Evolutionary conservation across 1,140 invertebrate genomes (phyloP), one percentile per base, ranked within the genome.

Genomic region (Goniozus legneri): DNA sequence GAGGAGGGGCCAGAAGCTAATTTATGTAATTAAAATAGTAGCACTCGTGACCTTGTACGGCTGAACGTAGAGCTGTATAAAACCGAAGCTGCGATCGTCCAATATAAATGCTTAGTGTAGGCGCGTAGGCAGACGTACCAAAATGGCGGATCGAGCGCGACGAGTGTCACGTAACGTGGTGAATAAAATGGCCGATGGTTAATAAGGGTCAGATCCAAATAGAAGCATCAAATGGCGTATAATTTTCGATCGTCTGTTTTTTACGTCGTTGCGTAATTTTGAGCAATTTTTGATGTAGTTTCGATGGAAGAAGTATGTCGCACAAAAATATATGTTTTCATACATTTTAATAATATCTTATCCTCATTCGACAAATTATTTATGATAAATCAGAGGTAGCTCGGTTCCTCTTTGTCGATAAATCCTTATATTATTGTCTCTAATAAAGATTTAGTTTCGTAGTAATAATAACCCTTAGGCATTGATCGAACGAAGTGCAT

Each of bases 401-500:
- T 12, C 12, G 24, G n/a, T n/a, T 27, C 6, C 12, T 27, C 14
- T 4, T 13, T 8, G 39, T 8, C 10, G 12, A 4, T 8, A 36
- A 19, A 10, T 27, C n/a, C 24, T 22, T 16, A 8, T 24, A 47
- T 37, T 24, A n/a, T n/a, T 67, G n/a, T n/a, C n/a, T n/a, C n/a
- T 49, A 71, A 43, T 64, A 60, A 8, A 60, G 59, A 74, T 95
- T 92, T 0, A 98, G 76, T 77, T 94, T 95, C 2, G 95, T 97
- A 8, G 88, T 86, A 38, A 97, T 87, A 27, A 97, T 65, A 3
- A 97, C 82, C 15, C 93, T 78, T n/a, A 97, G 65, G 44, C 84
- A 86, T 73, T 98, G 94, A 78, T 98, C 95, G 69, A 97, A 96
- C 0, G 92, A 83, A 2, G 90, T 90, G 62, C 90, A 92, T 2